Evolutionary conservation across 1,140 invertebrate species (phyloP).

Genomic region (Drosophila grimshawi): DNA sequence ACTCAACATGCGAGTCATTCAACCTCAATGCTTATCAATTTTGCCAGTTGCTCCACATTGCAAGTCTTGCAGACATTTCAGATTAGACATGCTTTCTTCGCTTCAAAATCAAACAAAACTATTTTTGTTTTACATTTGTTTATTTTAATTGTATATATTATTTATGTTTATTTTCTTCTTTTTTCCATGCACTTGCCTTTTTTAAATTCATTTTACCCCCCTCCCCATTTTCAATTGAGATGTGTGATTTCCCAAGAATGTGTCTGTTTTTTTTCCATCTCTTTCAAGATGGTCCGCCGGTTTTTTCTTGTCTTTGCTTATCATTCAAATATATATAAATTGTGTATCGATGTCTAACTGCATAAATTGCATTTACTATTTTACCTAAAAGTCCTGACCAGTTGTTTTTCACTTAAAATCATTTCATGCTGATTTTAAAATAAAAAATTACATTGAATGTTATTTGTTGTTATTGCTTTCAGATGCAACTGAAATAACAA

Average conservation of each 20-base stretch:
- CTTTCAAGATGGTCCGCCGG: slow-evolving; percentile 28
- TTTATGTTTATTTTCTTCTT: slow-evolving; percentile 37
- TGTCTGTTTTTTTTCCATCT: slow-evolving; percentile 34
- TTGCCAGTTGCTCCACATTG: too few relatives aligned
- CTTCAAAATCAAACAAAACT: neutral
- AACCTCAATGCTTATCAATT: too few relatives aligned
- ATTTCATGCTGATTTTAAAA: slow-evolving; percentile 27
- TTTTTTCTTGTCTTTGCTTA: slow-evolving; percentile 7
- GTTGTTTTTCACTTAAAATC: slow-evolving; percentile 32
- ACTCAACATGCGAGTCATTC: too few relatives aligned
- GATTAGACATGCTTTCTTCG: neutral
- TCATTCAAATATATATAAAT: slow-evolving; percentile 29
- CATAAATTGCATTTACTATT: slow-evolving; percentile 39
- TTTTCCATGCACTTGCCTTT: slow-evolving; percentile 30
- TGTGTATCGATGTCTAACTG: slow-evolving; percentile 32
- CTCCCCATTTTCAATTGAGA: slow-evolving; percentile 27
- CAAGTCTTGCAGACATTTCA: too few relatives aligned
- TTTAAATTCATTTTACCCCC: slow-evolving; percentile 17
- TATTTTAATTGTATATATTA: slow-evolving; percentile 47
- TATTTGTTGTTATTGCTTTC: slow-evolving; percentile 13
- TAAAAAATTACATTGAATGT: slow-evolving; percentile 28
- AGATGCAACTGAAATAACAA: slow-evolving; percentile 31
- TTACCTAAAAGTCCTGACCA: slow-evolving; percentile 37
- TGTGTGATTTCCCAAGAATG: slow-evolving; percentile 29
- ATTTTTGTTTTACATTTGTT: slow-evolving; percentile 34